Evolutionary conservation across 2,113 vertebrate species (phyloP).

Genomic region (Octodon degus): DNA sequence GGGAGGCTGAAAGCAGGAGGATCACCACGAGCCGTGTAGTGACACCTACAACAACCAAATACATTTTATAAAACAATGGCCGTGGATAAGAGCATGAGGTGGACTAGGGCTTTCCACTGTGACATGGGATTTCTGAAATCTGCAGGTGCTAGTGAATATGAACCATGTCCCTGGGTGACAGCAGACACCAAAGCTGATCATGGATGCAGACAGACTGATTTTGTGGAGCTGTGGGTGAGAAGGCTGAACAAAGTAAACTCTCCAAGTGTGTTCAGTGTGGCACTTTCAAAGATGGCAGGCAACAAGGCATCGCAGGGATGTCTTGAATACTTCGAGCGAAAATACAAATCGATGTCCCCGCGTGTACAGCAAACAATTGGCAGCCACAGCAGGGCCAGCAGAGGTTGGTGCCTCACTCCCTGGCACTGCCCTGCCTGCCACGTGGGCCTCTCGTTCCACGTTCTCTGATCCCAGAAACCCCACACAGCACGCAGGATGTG

Average conservation of each 20-base stretch:
- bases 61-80: not conserved
- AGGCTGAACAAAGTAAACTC: not conserved
- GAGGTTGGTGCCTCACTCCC: not conserved
- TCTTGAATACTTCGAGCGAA: not conserved
- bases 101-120: not conserved
- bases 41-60: too few species aligned
- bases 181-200: not conserved
- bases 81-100: not conserved
- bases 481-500: fast-evolving
- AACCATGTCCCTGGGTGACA: not conserved
- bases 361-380: not conserved
- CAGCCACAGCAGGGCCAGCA: too few species aligned
- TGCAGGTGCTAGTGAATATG: not conserved
- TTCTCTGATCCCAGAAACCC: not conserved
- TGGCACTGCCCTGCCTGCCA: too few species aligned
- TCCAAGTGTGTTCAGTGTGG: not conserved
- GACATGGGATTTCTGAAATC: not conserved
- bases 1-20: too few species aligned
- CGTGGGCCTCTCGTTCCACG: too few species aligned
- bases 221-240: not conserved
- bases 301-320: not conserved
- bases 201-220: not conserved
- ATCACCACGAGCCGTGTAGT: too few species aligned
- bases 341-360: not conserved
- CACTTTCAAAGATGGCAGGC: not conserved